A percentile compares a stretch with the other conserved stretches of the same genome.
These are phyloP conservation scores for Acanthopleura granulata DNA, from an alignment of 2,888 invertebrate species.

Conservation along the genomic window DNA sequence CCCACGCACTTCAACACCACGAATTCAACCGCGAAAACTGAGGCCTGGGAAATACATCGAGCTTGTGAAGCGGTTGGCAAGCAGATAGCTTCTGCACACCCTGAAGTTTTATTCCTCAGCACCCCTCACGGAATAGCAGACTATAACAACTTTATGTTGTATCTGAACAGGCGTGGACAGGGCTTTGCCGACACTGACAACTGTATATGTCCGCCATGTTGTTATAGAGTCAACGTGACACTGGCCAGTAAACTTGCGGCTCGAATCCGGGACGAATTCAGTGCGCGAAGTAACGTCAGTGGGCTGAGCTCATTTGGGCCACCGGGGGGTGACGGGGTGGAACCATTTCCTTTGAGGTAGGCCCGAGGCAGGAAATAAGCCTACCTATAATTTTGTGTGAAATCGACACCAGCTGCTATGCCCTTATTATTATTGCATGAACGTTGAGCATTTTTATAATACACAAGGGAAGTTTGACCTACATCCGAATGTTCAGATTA, in stretches of 20 bases:
- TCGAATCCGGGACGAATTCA: slow-evolving; percentile 28
- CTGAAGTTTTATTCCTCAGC: slow-evolving; percentile 43
- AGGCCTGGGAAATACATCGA: slow-evolving; percentile 39
- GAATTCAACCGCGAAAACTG: slow-evolving; percentile 36
- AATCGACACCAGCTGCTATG: too few relatives aligned
- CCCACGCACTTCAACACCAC: slow-evolving; percentile 45
- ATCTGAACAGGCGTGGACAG: slow-evolving; percentile 36
- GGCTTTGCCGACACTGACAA: slow-evolving; percentile 44
- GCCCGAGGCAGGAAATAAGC: not conserved
- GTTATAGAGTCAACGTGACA: slow-evolving; percentile 36
- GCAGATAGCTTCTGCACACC: slow-evolving; percentile 30
- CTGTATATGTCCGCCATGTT: slow-evolving; percentile 43
- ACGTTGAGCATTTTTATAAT: too few relatives aligned
- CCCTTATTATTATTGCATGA: too few relatives aligned
- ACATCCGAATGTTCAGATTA: too few relatives aligned
- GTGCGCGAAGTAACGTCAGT: slow-evolving; percentile 36
- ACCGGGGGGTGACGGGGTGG: slow-evolving; percentile 35
- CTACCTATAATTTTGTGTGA: not conserved
- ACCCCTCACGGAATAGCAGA: slow-evolving; percentile 49
- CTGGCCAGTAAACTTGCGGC: slow-evolving; percentile 34
- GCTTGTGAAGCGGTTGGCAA: slow-evolving; percentile 40
- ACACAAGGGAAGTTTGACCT: too few relatives aligned
- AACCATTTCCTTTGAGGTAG: slow-evolving; percentile 47
- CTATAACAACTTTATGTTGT: slow-evolving; percentile 40
- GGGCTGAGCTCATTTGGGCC: slow-evolving; percentile 47